Conservation (phyloP, 1,140 invertebrate species). For the Drosophila pachea region DNA sequence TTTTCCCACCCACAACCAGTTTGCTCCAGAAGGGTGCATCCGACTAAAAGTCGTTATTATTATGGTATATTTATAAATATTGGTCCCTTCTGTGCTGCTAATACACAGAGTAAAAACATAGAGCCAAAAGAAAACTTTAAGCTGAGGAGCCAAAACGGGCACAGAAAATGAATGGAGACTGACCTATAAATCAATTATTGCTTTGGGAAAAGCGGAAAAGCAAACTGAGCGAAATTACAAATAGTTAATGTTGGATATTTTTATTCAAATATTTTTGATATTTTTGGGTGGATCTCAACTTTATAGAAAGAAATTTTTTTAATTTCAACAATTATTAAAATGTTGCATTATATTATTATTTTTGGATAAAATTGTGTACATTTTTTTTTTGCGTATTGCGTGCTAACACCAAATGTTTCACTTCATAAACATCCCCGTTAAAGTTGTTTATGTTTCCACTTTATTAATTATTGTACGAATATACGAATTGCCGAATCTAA, state of each 20-base stretch:
- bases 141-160: slow-evolving; percentile 39
- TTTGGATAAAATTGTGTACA: slow-evolving; percentile 14
- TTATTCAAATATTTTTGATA: not conserved
- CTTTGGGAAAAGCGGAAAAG: not conserved
- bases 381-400: not conserved
- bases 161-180: slow-evolving; percentile 37
- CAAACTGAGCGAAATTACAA: too few species aligned
- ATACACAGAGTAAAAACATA: slow-evolving; percentile 10
- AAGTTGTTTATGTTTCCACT: slow-evolving; percentile 25
- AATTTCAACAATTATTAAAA: not conserved
- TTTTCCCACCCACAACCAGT: not conserved
- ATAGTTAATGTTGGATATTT: too few species aligned
- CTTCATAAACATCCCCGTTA: slow-evolving; percentile 34
- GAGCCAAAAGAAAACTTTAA: not conserved
- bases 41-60: not conserved
- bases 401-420: slow-evolving; percentile 20
- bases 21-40: not conserved
- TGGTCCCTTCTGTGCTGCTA: slow-evolving; percentile 46
- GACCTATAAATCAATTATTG: slow-evolving; percentile 63
- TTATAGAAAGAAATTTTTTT: slow-evolving; percentile 10
- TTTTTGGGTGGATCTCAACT: not conserved
- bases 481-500: not conserved
- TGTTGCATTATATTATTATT: slow-evolving; percentile 19
- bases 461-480: slow-evolving; percentile 14
- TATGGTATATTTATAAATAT: slow-evolving; percentile 3